Conservation (phyloP, 2,888 invertebrate species). For the Charanyca ferruginea region DNA sequence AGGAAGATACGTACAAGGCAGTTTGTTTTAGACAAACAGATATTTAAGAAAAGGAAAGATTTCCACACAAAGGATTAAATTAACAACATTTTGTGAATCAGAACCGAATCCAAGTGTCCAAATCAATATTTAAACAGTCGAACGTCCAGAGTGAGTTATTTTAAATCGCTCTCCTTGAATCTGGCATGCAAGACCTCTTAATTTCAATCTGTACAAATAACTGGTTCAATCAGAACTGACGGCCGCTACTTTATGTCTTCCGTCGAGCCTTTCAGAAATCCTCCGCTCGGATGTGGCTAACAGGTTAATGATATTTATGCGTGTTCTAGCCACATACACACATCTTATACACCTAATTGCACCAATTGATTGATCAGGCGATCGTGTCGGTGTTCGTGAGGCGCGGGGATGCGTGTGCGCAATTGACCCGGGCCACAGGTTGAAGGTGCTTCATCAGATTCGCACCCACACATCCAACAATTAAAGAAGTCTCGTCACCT, state of each 20-base stretch:
- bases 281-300: slow-evolving; percentile 45
- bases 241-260: slow-evolving; percentile 45
- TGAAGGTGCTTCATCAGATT: slow-evolving; percentile 37
- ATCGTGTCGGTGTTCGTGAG: slow-evolving; percentile 56
- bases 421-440: slow-evolving; percentile 54
- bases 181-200: slow-evolving; percentile 44
- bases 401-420: slow-evolving; percentile 36
- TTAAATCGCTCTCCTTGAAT: slow-evolving; percentile 43
- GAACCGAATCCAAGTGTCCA: not conserved
- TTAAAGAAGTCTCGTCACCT: slow-evolving; percentile 51
- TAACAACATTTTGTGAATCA: not conserved
- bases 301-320: slow-evolving; percentile 42
- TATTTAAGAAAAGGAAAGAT: not conserved
- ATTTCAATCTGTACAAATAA: slow-evolving; percentile 53
- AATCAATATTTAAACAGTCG: slow-evolving; percentile 20
- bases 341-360: slow-evolving; percentile 54
- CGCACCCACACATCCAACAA: slow-evolving; percentile 56
- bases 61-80: not conserved
- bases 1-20: no score
- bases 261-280: slow-evolving; percentile 47
- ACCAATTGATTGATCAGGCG: slow-evolving; percentile 50
- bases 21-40: not conserved
- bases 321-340: slow-evolving; percentile 44
- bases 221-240: slow-evolving; percentile 39
- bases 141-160: slow-evolving; percentile 17